phyloP scores from a whole-genome alignment of 2,888 invertebrate genomes.

The Spilarctia lutea region DNA sequence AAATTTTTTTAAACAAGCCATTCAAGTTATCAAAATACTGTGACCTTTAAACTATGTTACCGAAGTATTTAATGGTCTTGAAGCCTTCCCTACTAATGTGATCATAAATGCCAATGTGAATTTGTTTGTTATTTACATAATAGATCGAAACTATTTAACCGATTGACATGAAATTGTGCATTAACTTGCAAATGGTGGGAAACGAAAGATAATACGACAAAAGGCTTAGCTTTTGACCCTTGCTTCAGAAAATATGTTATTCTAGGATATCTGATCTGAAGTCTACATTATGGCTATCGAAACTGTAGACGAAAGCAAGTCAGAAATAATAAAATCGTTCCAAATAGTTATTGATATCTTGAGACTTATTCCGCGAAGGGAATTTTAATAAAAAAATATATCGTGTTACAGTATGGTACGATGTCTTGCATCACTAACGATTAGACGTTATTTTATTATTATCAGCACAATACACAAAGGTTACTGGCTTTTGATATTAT shows the following conservation, averaged over 20 bases:
- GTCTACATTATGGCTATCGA: not conserved
- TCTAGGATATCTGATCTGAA: not conserved
- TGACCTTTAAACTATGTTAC: not conserved
- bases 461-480: slow-evolving; percentile 58
- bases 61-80: not conserved
- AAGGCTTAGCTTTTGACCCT: not conserved
- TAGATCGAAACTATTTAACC: not conserved
- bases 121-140: not conserved
- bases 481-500: slow-evolving; percentile 51
- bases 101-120: not conserved
- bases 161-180: not conserved
- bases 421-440: slow-evolving; percentile 60
- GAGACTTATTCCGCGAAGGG: not conserved
- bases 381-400: slow-evolving; percentile 21
- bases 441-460: slow-evolving; percentile 51
- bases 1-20: not conserved
- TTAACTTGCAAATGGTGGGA: not conserved
- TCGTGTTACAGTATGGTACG: slow-evolving; percentile 62
- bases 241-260: not conserved
- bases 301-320: not conserved
- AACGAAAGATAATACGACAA: no score
- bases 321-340: not conserved
- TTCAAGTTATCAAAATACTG: not conserved
- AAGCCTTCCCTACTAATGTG: not conserved
- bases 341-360: not conserved